Evolutionary conservation across 2,888 invertebrate genomes (phyloP).

Genomic region (Leptinotarsa tumamoca): DNA sequence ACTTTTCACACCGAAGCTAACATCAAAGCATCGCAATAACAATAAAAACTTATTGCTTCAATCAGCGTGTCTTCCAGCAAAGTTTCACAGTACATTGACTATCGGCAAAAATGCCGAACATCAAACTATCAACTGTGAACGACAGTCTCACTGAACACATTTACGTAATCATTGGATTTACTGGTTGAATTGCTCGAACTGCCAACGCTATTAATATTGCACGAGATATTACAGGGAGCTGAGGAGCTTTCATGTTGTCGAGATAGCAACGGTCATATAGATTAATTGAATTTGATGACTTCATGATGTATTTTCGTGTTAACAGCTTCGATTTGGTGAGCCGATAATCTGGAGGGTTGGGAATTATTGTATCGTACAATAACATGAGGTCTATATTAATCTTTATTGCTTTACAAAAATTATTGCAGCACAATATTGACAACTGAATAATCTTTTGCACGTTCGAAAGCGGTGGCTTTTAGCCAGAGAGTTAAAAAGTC

Average conservation of each 20-base stretch:
- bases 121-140: conserved; percentile 37
- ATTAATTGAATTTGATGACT: conserved; percentile 34
- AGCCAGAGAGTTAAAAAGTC: no score
- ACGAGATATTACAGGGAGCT: conserved; percentile 33
- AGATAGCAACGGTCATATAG: conserved; percentile 30
- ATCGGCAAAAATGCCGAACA: conserved; percentile 37
- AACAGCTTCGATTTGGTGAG: not conserved
- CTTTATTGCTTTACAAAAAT: no score
- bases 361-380: no score
- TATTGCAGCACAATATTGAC: no score
- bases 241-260: conserved; percentile 33
- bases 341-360: not conserved
- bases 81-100: conserved; percentile 31
- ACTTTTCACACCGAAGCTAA: conserved; percentile 4
- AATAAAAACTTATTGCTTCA: conserved; percentile 27
- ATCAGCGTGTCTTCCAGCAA: conserved; percentile 15
- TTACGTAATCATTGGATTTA: conserved; percentile 44
- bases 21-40: conserved; percentile 22
- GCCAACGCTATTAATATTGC: conserved; percentile 40
- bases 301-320: conserved; percentile 19
- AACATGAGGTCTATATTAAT: no score
- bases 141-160: conserved; percentile 39
- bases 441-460: not conserved
- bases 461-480: no score
- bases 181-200: conserved; percentile 42